A percentile compares a stretch with the other conserved stretches of the same genome.
Evolutionary conservation across 2,113 vertebrate genomes (phyloP).

Genomic region (Gymnarchus niloticus): DNA sequence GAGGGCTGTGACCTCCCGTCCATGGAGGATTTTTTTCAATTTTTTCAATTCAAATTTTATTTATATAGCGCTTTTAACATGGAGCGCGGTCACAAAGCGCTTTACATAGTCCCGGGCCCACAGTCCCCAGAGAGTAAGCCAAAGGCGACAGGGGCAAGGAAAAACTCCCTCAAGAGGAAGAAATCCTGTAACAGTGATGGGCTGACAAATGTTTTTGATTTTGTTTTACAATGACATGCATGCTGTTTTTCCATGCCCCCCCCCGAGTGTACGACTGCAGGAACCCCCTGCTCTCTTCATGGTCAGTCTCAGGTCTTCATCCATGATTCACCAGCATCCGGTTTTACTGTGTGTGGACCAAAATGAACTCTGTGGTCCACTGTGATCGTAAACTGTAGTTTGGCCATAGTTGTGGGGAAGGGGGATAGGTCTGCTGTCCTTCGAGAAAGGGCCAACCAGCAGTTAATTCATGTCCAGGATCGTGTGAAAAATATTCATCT

Average conservation of each 20-base stretch:
- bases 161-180: too few relatives aligned
- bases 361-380: not conserved
- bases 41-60: too few relatives aligned
- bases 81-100: too few relatives aligned
- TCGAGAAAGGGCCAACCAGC: not conserved
- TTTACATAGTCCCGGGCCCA: too few relatives aligned
- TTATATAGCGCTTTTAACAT: too few relatives aligned
- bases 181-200: too few relatives aligned
- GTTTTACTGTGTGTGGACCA: not conserved
- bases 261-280: not conserved
- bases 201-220: too few relatives aligned
- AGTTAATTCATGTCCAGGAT: not conserved
- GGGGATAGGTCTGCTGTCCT: not conserved
- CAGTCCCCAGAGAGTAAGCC: too few relatives aligned
- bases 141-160: too few relatives aligned
- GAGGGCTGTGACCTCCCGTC: not conserved
- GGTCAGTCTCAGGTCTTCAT: not conserved
- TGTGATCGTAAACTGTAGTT: not conserved
- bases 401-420: not conserved
- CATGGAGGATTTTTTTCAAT: too few relatives aligned
- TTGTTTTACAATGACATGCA: not conserved
- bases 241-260: not conserved
- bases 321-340: conserved; percentile 1
- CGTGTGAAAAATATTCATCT: not conserved
- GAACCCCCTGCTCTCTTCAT: not conserved